These are phyloP conservation scores for Ctenoplectra terminalis DNA, from an alignment of 1,140 invertebrate species.

Conservation along the genomic window DNA sequence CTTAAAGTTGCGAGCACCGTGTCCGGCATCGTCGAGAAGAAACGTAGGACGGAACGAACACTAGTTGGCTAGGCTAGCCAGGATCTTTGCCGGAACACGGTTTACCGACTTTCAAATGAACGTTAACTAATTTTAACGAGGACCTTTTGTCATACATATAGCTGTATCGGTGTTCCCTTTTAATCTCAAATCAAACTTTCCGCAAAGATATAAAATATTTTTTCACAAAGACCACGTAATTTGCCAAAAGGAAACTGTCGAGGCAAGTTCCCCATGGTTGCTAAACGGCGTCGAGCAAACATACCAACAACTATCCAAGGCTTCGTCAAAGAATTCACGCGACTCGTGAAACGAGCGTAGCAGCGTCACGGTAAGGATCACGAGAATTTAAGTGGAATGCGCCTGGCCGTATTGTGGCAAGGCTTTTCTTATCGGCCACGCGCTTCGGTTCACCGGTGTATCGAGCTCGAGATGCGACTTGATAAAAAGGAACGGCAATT, in stretches of 20 bases:
- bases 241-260: background rate
- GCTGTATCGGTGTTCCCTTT: too few relatives aligned
- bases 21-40: constrained; percentile 17
- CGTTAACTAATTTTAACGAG: too few relatives aligned
- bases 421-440: constrained; percentile 61
- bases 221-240: background rate
- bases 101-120: constrained; percentile 23
- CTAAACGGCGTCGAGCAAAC: constrained; percentile 23
- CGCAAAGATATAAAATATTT: too few relatives aligned
- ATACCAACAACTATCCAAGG: constrained; percentile 25
- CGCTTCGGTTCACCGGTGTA: constrained; percentile 42
- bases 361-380: constrained; percentile 1
- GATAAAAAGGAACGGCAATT: constrained; percentile 64
- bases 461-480: constrained; percentile 40
- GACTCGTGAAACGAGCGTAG: constrained; percentile 2
- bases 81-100: background rate
- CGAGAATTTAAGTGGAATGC: constrained; percentile 59
- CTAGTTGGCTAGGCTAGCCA: background rate
- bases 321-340: constrained; percentile 20
- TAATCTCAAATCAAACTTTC: too few relatives aligned
- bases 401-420: constrained; percentile 54
- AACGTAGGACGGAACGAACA: constrained; percentile 18
- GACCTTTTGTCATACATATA: too few relatives aligned
- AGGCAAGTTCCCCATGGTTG: background rate
- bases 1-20: constrained; percentile 49